Evolutionary conservation across 2,888 invertebrate genomes (phyloP).

Genomic region (Nephrotoma guestfalica): DNA sequence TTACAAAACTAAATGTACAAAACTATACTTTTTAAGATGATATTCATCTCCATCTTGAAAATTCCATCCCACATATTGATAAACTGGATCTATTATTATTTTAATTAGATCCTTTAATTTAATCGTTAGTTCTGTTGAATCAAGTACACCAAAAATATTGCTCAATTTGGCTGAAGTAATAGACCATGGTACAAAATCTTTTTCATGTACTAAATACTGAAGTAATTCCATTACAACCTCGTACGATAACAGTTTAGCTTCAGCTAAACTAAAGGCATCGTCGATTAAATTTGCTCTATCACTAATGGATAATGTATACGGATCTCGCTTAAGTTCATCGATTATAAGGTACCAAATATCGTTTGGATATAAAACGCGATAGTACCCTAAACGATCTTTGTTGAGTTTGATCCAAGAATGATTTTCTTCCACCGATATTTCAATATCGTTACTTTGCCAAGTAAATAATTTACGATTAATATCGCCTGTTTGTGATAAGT

Average conservation of each 20-base stretch:
- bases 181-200: constrained; percentile 61
- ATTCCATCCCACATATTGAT: constrained; percentile 47
- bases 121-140: constrained; percentile 4
- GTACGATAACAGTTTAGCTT: constrained; percentile 51
- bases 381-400: constrained; percentile 71
- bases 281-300: constrained; percentile 70
- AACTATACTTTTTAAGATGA: constrained; percentile 26
- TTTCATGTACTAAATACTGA: constrained; percentile 50
- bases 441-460: constrained; percentile 11
- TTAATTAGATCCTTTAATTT: constrained; percentile 38
- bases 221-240: constrained; percentile 52
- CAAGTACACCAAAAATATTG: constrained; percentile 32
- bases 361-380: constrained; percentile 67
- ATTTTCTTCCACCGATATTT: constrained; percentile 32
- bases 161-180: constrained; percentile 42
- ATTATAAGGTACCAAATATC: constrained; percentile 44
- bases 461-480: not conserved
- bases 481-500: constrained; percentile 21
- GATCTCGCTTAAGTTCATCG: constrained; percentile 24
- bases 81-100: constrained; percentile 40
- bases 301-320: constrained; percentile 31
- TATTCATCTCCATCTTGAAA: constrained; percentile 31
- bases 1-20: not conserved
- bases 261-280: constrained; percentile 70
- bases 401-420: constrained; percentile 72